phyloP scores from a whole-genome alignment of 2,797 vertebrate genomes.

The Phalloptychus januarius region DNA sequence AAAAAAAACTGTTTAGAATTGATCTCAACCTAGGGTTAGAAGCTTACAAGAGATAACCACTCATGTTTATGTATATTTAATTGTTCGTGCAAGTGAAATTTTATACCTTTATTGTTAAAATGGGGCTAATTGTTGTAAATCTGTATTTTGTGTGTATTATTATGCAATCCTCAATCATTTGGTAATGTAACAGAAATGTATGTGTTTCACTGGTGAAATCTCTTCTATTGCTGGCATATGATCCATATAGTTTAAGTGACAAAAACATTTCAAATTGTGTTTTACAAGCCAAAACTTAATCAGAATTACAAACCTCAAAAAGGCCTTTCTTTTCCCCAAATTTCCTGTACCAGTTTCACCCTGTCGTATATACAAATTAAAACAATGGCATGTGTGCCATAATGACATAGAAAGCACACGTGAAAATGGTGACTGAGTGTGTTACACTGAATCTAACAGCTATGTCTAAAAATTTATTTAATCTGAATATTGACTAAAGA shows the following conservation, averaged over 20 bases:
- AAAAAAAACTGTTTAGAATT: neutral
- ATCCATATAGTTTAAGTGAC: neutral
- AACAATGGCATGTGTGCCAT: neutral
- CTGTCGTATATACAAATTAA: slow-evolving; percentile 3
- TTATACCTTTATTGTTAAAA: slow-evolving; percentile 16
- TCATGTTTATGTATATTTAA: neutral
- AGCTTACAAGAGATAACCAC: neutral
- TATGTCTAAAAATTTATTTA: slow-evolving; percentile 1
- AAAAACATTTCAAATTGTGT: neutral
- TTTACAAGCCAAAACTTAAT: neutral
- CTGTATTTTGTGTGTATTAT: slow-evolving; percentile 13
- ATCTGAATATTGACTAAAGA: slow-evolving; percentile 6
- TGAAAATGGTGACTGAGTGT: neutral
- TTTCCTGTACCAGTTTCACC: neutral
- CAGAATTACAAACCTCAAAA: neutral
- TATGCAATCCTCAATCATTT: neutral
- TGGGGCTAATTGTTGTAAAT: neutral
- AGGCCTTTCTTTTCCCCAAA: neutral
- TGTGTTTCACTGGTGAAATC: slow-evolving; percentile 19
- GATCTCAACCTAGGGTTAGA: neutral
- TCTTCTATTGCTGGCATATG: neutral
- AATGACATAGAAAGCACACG: neutral
- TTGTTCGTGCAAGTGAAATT: slow-evolving; percentile 1
- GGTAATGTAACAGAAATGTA: neutral
- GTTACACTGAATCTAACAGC: neutral